phyloP scores from a whole-genome alignment of 1,140 invertebrate genomes.

The Periplaneta americana region DNA sequence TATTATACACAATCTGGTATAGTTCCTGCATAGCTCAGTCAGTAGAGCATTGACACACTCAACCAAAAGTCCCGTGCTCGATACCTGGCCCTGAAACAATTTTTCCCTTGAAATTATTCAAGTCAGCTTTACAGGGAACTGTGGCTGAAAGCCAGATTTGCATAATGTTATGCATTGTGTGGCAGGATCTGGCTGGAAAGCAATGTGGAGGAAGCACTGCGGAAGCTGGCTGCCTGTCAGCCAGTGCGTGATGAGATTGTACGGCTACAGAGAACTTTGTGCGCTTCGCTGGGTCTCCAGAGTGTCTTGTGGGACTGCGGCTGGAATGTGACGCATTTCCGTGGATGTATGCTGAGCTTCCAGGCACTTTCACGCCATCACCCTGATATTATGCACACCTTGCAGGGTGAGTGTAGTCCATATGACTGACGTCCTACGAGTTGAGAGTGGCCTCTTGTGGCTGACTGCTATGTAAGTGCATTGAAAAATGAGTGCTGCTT shows the following conservation, averaged over 20 bases:
- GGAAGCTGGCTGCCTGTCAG: conserved; percentile 50
- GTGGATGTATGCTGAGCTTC: conserved; percentile 75
- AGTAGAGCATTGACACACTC: too few relatives aligned
- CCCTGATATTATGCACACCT: conserved; percentile 54
- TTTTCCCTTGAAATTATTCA: too few relatives aligned
- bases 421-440: not conserved
- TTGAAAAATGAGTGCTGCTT: too few relatives aligned
- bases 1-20: too few relatives aligned
- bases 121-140: too few relatives aligned
- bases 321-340: conserved; percentile 82
- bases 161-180: too few relatives aligned
- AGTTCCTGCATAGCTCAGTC: too few relatives aligned
- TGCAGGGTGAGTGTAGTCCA: conserved; percentile 44
- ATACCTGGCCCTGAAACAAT: too few relatives aligned
- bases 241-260: conserved; percentile 61
- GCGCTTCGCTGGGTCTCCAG: conserved; percentile 46
- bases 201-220: conserved; percentile 54
- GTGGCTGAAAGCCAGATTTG: too few relatives aligned
- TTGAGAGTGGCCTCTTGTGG: too few relatives aligned
- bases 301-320: conserved; percentile 73
- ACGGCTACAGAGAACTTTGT: conserved; percentile 51
- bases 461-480: too few relatives aligned
- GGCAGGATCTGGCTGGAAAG: conserved; percentile 56
- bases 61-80: too few relatives aligned
- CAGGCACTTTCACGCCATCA: conserved; percentile 65